Percentiles rank a stretch among this genome's conserved stretches.
These are phyloP conservation scores for Dromiciops gliroides DNA, from an alignment of 2,113 vertebrate species.

Conservation along the genomic window DNA sequence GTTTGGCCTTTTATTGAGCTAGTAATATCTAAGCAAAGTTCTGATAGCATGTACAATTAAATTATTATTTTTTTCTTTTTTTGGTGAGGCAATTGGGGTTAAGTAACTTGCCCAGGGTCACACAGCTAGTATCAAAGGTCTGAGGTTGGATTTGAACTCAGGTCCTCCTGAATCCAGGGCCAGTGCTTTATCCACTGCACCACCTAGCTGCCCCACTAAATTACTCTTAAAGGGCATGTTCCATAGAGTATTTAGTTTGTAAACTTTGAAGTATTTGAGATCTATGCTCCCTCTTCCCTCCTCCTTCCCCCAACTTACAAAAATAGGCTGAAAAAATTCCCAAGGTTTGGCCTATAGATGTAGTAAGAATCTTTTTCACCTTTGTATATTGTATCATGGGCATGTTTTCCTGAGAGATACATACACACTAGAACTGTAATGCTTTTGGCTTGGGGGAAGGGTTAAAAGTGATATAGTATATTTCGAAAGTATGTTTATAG, in stretches of 20 bases:
- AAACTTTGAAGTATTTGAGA: neutral
- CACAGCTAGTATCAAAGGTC: too few relatives aligned
- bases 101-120: too few relatives aligned
- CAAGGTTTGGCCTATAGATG: neutral
- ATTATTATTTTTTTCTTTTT: too few relatives aligned
- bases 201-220: too few relatives aligned
- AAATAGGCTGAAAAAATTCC: neutral
- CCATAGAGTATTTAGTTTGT: neutral
- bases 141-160: too few relatives aligned
- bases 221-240: neutral
- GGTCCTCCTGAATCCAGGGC: too few relatives aligned
- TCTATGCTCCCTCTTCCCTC: neutral
- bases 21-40: neutral
- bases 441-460: neutral
- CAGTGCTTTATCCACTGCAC: too few relatives aligned
- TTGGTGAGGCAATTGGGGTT: too few relatives aligned
- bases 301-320: neutral
- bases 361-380: neutral
- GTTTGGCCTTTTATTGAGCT: neutral
- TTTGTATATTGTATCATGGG: neutral
- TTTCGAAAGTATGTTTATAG: neutral
- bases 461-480: neutral
- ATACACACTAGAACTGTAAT: neutral
- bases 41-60: neutral
- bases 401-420: neutral